Evolutionary conservation across 1,140 invertebrate genomes (phyloP).

Genomic region (Cydia amplana): DNA sequence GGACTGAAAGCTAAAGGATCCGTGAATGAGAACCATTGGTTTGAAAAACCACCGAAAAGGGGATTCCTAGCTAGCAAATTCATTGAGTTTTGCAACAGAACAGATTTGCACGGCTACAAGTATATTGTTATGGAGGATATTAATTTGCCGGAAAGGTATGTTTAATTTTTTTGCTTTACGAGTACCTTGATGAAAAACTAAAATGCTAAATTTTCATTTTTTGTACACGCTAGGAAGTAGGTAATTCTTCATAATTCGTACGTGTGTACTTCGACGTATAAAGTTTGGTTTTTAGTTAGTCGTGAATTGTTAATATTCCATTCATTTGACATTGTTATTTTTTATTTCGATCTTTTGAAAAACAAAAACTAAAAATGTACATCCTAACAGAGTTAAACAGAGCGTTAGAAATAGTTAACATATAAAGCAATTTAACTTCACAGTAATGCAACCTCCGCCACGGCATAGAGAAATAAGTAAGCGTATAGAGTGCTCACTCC

Average conservation of each 20-base stretch:
- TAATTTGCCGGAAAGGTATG: slow-evolving; percentile 63
- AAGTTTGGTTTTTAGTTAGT: too few species aligned
- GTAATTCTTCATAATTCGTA: too few species aligned
- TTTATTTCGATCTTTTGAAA: background rate
- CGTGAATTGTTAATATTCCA: too few species aligned
- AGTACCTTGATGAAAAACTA: background rate
- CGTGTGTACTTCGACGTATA: too few species aligned
- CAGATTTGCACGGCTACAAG: slow-evolving; percentile 68
- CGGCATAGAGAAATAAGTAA: too few species aligned
- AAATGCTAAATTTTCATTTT: background rate
- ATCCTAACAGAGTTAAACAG: too few species aligned
- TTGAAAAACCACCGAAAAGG: slow-evolving; percentile 37
- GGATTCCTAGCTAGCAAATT: slow-evolving; percentile 49
- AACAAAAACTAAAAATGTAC: too few species aligned
- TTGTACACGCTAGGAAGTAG: too few species aligned
- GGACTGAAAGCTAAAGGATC: slow-evolving; percentile 13
- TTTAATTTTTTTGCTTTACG: slow-evolving; percentile 33
- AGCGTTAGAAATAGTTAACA: background rate
- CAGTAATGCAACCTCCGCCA: too few species aligned
- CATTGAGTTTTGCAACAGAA: slow-evolving; percentile 64
- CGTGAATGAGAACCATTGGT: slow-evolving; percentile 24
- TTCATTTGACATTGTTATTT: background rate
- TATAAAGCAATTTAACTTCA: background rate
- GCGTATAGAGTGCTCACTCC: too few species aligned
- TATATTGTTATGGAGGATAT: slow-evolving; percentile 70